Base-by-base conservation (phyloP, 2,113 vertebrate genomes). In the Azemiops feae region DNA sequence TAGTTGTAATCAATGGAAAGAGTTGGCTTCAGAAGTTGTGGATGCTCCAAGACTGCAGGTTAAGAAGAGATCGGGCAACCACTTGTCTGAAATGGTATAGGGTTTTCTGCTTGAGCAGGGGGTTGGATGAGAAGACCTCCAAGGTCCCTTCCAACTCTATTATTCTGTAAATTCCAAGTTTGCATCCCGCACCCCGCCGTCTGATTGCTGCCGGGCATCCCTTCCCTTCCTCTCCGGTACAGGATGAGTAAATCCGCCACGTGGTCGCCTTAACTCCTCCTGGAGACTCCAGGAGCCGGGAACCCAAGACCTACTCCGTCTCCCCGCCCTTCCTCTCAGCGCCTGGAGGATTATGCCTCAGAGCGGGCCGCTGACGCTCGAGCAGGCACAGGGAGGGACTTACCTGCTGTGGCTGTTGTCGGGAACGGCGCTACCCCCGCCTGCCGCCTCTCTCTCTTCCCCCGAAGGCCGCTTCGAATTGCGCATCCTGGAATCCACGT, bases 321-420 rank as follows among this genome's bases (percentile, higher is more conserved):
- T 88, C 90, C 39, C 18, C 53, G 10, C 52, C n/a, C 53, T 30
- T 43, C 88, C 64, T 14, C 47, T n/a, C 27, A 58, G 88, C 53
- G 53, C 87, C 54, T 5, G 57, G 43, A 34, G 88, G 92, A 89
- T 92, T 85, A 92, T 43, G n/a, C 69, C 64, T 47, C 30, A 85
- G 45, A 89, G 88, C 92, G 43, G 92, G 53, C 53, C n/a, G 92
- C 91, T 20, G 43, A 27, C n/a, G 23, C 57, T 9, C 5, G 5
- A 81, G 11, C 60, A 87, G 25, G 69, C 34, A 45, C 64, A 50
- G 88, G 92, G 92, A 92, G 88, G 92, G 92, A 92, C 89, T 92
- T 92, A 92, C 92, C 92, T 92, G 92, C 87, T 57, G 87, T 52
- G 14, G 85, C 52, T 10, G 34, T 54, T 87, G 91, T 53, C 27